Percentiles rank a stretch among this genome's conserved stretches.
Evolutionary conservation across 2,888 invertebrate species (phyloP).

Genomic region (Papilio protenor): DNA sequence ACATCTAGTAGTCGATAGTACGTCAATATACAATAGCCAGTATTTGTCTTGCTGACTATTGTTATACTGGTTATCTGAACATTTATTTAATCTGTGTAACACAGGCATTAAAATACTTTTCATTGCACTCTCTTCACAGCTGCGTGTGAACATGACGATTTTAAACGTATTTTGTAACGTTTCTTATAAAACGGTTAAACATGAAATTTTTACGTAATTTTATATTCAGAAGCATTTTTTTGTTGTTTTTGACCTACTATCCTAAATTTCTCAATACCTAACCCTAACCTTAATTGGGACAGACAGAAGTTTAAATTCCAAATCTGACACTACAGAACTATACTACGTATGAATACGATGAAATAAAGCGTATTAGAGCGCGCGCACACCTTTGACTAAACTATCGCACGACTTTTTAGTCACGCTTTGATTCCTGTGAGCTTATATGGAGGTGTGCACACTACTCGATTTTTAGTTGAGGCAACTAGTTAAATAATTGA

Average conservation of each 20-base stretch:
- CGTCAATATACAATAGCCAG: neutral
- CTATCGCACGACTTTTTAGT: too few species aligned
- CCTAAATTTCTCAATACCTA: neutral
- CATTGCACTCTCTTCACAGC: constrained; percentile 5
- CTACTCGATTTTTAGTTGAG: too few species aligned
- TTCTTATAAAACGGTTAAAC: neutral
- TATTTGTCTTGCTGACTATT: neutral
- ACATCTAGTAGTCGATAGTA: neutral
- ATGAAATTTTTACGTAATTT: neutral
- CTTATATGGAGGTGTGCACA: too few species aligned
- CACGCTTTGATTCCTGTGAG: too few species aligned
- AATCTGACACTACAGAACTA: neutral
- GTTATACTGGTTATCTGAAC: neutral
- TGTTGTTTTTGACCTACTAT: neutral
- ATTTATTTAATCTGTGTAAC: neutral
- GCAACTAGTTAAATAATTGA: too few species aligned
- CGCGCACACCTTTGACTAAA: too few species aligned
- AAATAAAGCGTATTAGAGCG: too few species aligned
- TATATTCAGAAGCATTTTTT: neutral
- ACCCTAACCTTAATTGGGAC: neutral
- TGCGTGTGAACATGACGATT: neutral
- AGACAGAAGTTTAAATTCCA: neutral
- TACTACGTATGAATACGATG: too few species aligned
- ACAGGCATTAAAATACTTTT: neutral
- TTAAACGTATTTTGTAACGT: neutral